phyloP scores from a whole-genome alignment of 2,797 vertebrate genomes.

The Phataginus tetradactyla region DNA sequence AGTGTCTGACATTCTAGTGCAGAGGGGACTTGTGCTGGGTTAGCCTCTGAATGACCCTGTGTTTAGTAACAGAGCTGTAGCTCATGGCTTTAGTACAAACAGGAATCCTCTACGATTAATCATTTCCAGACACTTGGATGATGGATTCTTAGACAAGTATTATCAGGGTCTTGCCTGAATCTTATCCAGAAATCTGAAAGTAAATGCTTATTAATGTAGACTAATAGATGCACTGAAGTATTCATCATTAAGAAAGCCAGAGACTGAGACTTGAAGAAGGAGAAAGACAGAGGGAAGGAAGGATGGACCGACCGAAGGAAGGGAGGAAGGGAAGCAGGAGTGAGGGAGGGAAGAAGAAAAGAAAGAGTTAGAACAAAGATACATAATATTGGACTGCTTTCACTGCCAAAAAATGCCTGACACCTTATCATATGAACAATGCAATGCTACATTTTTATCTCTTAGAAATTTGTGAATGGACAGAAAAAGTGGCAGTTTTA shows the following conservation, averaged over 20 bases:
- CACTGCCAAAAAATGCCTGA: slow-evolving; percentile 60
- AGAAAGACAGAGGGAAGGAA: slow-evolving; percentile 62
- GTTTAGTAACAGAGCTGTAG: slow-evolving; percentile 68
- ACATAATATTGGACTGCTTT: slow-evolving; percentile 61
- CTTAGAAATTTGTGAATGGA: slow-evolving; percentile 15
- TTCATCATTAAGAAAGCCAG: slow-evolving; percentile 41
- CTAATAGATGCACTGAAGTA: slow-evolving; percentile 74
- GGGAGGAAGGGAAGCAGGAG: accelerated
- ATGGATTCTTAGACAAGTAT: slow-evolving; percentile 83
- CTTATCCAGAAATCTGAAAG: slow-evolving; percentile 84
- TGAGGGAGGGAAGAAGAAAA: accelerated
- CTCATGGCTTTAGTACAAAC: slow-evolving; percentile 76
- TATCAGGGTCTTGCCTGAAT: slow-evolving; percentile 77
- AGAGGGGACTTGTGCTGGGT: slow-evolving; percentile 48
- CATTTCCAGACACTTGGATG: slow-evolving; percentile 77
- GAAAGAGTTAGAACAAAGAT: slow-evolving; percentile 71
- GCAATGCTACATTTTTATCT: slow-evolving; percentile 61
- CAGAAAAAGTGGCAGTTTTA: slow-evolving; percentile 20
- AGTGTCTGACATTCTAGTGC: slow-evolving; percentile 54
- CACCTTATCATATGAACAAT: slow-evolving; percentile 47
- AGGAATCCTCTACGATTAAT: slow-evolving; percentile 75
- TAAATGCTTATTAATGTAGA: slow-evolving; percentile 82
- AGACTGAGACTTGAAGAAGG: not conserved
- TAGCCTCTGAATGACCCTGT: slow-evolving; percentile 76
- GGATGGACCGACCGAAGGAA: accelerated